These are phyloP conservation scores for Rhorus exstirpatorius DNA, from an alignment of 2,888 invertebrate species.

Conservation along the genomic window DNA sequence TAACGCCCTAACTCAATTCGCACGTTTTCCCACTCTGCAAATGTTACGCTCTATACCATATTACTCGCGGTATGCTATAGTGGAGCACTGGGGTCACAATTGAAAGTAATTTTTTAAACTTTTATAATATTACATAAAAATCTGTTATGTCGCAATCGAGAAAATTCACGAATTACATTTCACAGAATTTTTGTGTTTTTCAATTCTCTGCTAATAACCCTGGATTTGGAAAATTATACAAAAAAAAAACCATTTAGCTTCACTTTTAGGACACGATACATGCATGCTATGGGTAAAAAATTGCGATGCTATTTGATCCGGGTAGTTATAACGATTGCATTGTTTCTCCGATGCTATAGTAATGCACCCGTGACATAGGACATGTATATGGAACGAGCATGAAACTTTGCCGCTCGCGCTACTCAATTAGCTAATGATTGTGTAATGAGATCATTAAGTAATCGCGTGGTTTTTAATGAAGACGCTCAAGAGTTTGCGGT, in stretches of 20 bases:
- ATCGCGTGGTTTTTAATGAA: conserved; percentile 60
- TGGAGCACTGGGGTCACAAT: neutral
- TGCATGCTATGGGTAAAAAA: too few species aligned
- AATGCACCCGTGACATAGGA: neutral
- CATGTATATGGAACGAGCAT: conserved; percentile 17
- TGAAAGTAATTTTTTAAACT: conserved; percentile 8
- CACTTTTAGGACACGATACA: too few species aligned
- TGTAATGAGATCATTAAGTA: conserved; percentile 61
- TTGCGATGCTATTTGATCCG: neutral
- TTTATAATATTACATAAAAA: neutral
- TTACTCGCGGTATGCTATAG: conserved; percentile 1
- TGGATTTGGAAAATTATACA: too few species aligned
- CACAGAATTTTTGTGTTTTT: too few species aligned
- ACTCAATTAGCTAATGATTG: conserved; percentile 72
- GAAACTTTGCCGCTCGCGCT: conserved; percentile 36
- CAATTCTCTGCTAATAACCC: too few species aligned
- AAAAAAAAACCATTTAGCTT: too few species aligned
- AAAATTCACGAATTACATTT: conserved; percentile 2
- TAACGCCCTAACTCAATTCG: conserved; percentile 49
- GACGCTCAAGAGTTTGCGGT: conserved; percentile 40
- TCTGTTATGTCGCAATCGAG: too few species aligned
- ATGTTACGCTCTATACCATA: conserved; percentile 31
- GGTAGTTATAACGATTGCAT: neutral
- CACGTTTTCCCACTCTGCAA: conserved; percentile 51
- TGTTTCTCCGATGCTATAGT: neutral